Conservation (phyloP, 2,113 vertebrate species). For the Hypomesus transpacificus region DNA sequence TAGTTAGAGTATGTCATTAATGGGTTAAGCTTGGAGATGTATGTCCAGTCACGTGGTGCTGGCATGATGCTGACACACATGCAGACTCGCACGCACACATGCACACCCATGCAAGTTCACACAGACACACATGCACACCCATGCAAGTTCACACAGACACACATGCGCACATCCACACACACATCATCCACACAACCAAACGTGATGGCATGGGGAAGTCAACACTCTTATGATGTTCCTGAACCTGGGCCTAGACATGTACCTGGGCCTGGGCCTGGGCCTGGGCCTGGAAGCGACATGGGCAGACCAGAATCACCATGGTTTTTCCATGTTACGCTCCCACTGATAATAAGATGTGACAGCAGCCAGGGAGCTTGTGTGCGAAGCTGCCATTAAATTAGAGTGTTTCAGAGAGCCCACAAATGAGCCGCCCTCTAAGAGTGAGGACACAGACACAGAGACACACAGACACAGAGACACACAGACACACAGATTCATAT, state of each 20-base stretch:
- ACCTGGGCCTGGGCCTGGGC: not conserved
- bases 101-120: not conserved
- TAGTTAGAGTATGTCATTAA: conserved; percentile 68
- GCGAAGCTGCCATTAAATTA: conserved; percentile 11
- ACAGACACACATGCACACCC: not conserved
- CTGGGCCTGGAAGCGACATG: not conserved
- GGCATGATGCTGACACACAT: conserved; percentile 44
- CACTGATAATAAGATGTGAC: conserved; percentile 44
- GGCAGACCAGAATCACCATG: conserved; percentile 20
- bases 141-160: conserved; percentile 1
- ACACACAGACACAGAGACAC: no score
- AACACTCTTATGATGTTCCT: conserved; percentile 3
- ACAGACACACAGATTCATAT: no score
- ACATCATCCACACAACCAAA: not conserved
- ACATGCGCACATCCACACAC: not conserved
- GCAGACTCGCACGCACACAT: conserved; percentile 25
- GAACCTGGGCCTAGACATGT: not conserved
- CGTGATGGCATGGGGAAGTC: conserved; percentile 9
- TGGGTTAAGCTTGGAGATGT: conserved; percentile 59
- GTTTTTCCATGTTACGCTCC: conserved; percentile 27
- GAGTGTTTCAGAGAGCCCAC: conserved; percentile 18
- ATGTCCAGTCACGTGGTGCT: conserved; percentile 57
- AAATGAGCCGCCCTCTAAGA: conserved; percentile 24
- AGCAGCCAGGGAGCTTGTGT: conserved; percentile 11
- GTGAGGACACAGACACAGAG: no score